Evolutionary conservation across 2,888 invertebrate species (phyloP).

Genomic region (Criorhina ranunculi): DNA sequence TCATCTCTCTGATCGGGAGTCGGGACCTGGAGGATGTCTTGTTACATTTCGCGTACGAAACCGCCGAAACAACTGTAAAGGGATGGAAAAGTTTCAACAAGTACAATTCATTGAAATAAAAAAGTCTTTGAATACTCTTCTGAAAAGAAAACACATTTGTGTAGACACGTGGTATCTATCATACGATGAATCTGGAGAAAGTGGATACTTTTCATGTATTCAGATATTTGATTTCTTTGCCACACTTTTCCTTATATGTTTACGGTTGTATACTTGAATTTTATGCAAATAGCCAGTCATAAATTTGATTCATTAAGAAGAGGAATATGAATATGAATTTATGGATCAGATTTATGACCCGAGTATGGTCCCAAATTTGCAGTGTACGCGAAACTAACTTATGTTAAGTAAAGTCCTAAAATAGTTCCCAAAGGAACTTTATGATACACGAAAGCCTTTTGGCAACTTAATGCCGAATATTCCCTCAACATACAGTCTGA

Average conservation of each 20-base stretch:
- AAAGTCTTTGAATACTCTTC: background rate
- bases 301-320: no score
- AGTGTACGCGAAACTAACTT: no score
- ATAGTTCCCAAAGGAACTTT: no score
- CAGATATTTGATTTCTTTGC: background rate
- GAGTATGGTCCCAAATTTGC: no score
- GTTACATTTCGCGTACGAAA: conserved; percentile 29
- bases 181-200: background rate
- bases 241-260: background rate
- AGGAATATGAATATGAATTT: no score
- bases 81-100: conserved; percentile 4
- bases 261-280: no score
- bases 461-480: no score
- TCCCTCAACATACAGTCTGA: no score
- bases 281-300: no score
- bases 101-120: conserved; percentile 1
- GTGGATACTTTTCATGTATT: background rate
- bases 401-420: no score
- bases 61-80: background rate
- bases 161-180: background rate
- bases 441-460: no score
- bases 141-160: background rate
- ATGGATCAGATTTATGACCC: no score
- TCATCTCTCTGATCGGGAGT: conserved; percentile 24
- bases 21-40: background rate